These are phyloP conservation scores for Lasiommata megera DNA, from an alignment of 2,888 invertebrate species.

Conservation along the genomic window DNA sequence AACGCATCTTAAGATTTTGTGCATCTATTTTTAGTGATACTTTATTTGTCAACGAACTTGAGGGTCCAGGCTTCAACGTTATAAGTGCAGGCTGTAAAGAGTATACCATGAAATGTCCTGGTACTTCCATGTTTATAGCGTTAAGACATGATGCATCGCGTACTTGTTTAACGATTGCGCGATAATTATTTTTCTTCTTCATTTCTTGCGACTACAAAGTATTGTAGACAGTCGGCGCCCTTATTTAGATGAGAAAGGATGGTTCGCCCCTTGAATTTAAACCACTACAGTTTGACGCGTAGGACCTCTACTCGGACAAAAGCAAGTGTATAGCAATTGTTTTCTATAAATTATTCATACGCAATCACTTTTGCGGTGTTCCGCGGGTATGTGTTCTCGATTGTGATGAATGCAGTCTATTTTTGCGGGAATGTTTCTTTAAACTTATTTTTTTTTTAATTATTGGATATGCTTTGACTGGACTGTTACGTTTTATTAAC, in stretches of 20 bases:
- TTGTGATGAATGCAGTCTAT: constrained; percentile 11
- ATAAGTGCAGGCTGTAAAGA: too few relatives aligned
- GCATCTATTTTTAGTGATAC: too few relatives aligned
- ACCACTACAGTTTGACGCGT: constrained; percentile 56
- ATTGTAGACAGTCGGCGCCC: not conserved
- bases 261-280: constrained; percentile 60
- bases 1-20: too few relatives aligned
- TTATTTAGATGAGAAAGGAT: constrained; percentile 68
- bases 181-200: too few relatives aligned
- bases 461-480: not conserved
- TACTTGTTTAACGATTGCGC: not conserved
- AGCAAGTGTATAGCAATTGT: constrained; percentile 26
- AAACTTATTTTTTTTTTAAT: not conserved
- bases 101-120: too few relatives aligned
- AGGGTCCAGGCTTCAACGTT: too few relatives aligned
- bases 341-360: constrained; percentile 30
- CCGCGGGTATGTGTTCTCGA: not conserved
- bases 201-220: not conserved
- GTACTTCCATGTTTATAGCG: too few relatives aligned
- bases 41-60: too few relatives aligned
- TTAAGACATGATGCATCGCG: not conserved
- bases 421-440: constrained; percentile 4
- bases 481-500: too few relatives aligned
- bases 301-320: constrained; percentile 25
- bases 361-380: constrained; percentile 18